Evolutionary conservation across 2,113 vertebrate species (phyloP).

Genomic region (Sorex fumeus): DNA sequence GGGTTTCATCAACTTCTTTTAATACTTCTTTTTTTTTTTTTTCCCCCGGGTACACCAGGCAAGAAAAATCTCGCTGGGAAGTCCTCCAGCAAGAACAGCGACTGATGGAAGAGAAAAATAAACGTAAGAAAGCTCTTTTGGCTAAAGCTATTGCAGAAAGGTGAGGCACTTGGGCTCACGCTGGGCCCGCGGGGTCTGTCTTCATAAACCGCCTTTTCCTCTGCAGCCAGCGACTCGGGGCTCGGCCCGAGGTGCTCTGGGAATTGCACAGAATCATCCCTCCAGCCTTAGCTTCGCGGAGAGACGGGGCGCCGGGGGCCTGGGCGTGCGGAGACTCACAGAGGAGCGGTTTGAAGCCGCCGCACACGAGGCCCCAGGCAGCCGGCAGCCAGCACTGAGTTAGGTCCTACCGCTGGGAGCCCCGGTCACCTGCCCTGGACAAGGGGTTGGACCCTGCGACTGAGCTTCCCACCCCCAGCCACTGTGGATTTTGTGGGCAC

Average conservation of each 20-base stretch:
- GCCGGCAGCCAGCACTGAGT: neutral
- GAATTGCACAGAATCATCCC: conserved; percentile 36
- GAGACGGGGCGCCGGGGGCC: no score
- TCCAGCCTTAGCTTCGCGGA: conserved; percentile 19
- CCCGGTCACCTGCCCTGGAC: neutral
- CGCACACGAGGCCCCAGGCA: neutral
- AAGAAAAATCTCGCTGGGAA: conserved; percentile 94
- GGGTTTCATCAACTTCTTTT: conserved; percentile 72
- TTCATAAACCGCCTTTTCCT: conserved; percentile 23
- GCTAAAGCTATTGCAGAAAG: conserved; percentile 97
- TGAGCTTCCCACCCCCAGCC: no score
- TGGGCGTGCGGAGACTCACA: neutral
- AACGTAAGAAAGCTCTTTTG: conserved; percentile 96
- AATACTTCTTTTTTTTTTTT: conserved; percentile 59
- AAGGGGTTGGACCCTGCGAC: neutral
- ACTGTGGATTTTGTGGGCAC: conserved; percentile 4
- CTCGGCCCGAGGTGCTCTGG: neutral
- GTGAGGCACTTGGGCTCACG: conserved; percentile 85
- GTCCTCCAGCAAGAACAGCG: conserved; percentile 95
- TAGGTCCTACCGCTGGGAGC: neutral
- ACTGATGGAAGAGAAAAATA: conserved; percentile 96
- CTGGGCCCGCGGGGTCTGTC: neutral
- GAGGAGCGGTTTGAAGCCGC: neutral
- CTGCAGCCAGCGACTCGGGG: conserved; percentile 1
- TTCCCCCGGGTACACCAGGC: conserved; percentile 84